A percentile compares a stretch with the other conserved stretches of the same genome.
phyloP scores from a whole-genome alignment of 2,797 vertebrate species.

The Percopsis omiscomaycus region DNA sequence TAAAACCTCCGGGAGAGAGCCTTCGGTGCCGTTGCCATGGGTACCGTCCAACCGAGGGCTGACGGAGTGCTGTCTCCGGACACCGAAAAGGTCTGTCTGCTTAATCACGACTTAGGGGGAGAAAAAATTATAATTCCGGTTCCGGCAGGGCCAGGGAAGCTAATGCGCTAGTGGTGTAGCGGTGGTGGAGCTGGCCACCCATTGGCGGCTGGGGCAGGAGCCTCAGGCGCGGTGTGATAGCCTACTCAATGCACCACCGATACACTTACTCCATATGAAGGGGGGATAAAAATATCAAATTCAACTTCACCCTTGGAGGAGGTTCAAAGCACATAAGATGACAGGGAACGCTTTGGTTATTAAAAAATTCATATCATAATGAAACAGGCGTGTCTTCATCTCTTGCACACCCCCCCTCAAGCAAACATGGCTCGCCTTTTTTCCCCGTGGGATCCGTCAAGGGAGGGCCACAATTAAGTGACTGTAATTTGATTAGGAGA shows the following conservation, averaged over 20 bases:
- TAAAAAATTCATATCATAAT: slow-evolving; percentile 72
- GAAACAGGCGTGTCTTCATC: slow-evolving; percentile 61
- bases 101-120: slow-evolving; percentile 39
- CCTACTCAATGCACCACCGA: slow-evolving; percentile 38
- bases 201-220: slow-evolving; percentile 16
- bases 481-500: slow-evolving; percentile 80
- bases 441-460: slow-evolving; percentile 64
- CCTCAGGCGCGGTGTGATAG: slow-evolving; percentile 51
- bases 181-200: slow-evolving; percentile 4
- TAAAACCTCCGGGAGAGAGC: background rate
- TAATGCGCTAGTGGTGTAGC: slow-evolving; percentile 53
- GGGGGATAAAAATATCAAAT: slow-evolving; percentile 62
- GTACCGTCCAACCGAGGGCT: slow-evolving; percentile 18
- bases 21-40: slow-evolving; percentile 14
- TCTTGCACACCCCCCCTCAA: slow-evolving; percentile 35
- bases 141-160: slow-evolving; percentile 37
- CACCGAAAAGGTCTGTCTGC: slow-evolving; percentile 15
- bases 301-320: slow-evolving; percentile 58
- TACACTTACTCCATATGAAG: slow-evolving; percentile 41
- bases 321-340: slow-evolving; percentile 65
- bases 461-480: slow-evolving; percentile 78
- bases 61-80: slow-evolving; percentile 11
- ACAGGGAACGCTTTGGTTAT: slow-evolving; percentile 64
- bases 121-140: background rate
- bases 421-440: slow-evolving; percentile 54